phyloP scores from a whole-genome alignment of 2,113 vertebrate species.

The Clarias magur region DNA sequence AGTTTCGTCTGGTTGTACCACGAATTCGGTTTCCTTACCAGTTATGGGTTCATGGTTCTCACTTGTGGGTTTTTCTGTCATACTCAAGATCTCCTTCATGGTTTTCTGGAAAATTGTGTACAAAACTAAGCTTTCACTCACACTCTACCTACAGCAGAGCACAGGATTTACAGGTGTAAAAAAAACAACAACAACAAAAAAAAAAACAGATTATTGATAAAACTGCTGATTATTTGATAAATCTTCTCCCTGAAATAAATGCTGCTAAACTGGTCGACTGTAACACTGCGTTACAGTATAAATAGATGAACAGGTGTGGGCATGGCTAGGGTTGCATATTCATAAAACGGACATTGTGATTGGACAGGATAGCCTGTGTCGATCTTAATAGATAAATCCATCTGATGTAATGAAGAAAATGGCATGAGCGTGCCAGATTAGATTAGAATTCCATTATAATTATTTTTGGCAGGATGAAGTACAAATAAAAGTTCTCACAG shows the following conservation, averaged over 20 bases:
- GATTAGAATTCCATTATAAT: no score
- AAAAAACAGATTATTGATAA: not conserved
- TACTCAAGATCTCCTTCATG: not conserved
- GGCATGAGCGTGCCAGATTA: no score
- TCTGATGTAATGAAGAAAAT: no score
- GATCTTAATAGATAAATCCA: no score
- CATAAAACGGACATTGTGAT: not conserved
- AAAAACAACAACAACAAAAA: no score
- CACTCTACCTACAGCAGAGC: not conserved
- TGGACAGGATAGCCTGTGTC: not conserved
- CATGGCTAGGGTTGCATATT: not conserved
- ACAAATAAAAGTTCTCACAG: no score
- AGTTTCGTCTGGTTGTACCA: slow-evolving; percentile 6
- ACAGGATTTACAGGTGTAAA: not conserved
- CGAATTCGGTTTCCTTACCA: not conserved
- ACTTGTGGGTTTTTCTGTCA: slow-evolving; percentile 40
- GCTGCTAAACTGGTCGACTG: no score
- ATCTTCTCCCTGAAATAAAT: fast-evolving
- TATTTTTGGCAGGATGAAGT: no score
- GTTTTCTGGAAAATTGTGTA: not conserved
- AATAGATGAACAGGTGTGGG: not conserved
- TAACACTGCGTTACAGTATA: not conserved
- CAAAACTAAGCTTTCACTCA: not conserved
- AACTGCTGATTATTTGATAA: no score
- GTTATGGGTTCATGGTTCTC: slow-evolving; percentile 45